A percentile compares a stretch with the other conserved stretches of the same genome.
phyloP scores from a whole-genome alignment of 1,140 invertebrate genomes.

The Cydia amplana region DNA sequence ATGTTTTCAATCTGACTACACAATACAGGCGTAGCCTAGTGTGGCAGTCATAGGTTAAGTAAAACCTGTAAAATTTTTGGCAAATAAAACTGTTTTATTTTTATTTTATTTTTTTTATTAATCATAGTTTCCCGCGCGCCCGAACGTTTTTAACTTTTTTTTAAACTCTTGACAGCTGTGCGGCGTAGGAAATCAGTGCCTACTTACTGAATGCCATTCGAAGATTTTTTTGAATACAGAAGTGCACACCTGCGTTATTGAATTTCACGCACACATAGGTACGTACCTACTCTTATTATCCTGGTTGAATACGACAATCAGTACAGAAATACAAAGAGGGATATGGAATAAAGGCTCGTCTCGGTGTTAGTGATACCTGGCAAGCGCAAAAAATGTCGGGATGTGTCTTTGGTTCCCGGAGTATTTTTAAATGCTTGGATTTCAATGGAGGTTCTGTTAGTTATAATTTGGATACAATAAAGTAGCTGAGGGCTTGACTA shows the following conservation, averaged over 20 bases:
- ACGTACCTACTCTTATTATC: slow-evolving; percentile 32
- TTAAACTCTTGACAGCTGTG: slow-evolving; percentile 20
- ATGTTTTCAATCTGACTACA: no score
- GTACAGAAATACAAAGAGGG: slow-evolving; percentile 32
- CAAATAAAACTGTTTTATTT: no score
- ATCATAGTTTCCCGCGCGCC: slow-evolving; percentile 27
- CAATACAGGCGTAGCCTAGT: no score
- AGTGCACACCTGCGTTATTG: slow-evolving; percentile 32
- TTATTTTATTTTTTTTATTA: no score
- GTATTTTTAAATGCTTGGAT: slow-evolving; percentile 22
- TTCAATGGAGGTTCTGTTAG: neutral
- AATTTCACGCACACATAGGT: slow-evolving; percentile 27
- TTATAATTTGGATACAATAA: slow-evolving; percentile 30
- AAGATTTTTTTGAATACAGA: slow-evolving; percentile 30
- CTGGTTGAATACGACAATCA: slow-evolving; percentile 31
- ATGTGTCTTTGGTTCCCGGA: slow-evolving; percentile 25
- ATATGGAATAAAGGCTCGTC: slow-evolving; percentile 18
- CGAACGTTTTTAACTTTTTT: slow-evolving; percentile 4
- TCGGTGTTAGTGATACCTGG: slow-evolving; percentile 29
- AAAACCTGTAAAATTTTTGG: no score
- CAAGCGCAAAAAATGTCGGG: slow-evolving; percentile 20
- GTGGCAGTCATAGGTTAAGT: no score
- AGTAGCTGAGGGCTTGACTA: slow-evolving; percentile 3
- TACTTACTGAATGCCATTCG: slow-evolving; percentile 31
- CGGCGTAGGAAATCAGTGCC: slow-evolving; percentile 25